phyloP scores from a whole-genome alignment of 2,113 vertebrate species.

The Neogobius melanostomus region DNA sequence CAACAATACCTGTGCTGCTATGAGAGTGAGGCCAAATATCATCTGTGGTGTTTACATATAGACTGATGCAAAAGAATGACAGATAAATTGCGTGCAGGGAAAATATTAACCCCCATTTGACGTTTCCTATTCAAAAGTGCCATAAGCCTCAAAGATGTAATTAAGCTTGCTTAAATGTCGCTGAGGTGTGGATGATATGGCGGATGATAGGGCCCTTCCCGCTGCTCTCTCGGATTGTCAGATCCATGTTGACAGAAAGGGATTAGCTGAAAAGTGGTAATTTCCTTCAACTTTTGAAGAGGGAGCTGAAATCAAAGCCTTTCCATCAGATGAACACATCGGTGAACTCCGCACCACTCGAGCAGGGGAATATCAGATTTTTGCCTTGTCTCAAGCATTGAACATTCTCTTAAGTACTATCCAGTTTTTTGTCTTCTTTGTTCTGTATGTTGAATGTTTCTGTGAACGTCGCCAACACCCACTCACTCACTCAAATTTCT shows the following conservation, averaged over 20 bases:
- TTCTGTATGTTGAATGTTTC: too few relatives aligned
- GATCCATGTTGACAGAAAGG: conserved; percentile 17
- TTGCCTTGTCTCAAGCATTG: too few relatives aligned
- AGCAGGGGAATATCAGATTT: background rate
- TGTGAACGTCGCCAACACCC: too few relatives aligned
- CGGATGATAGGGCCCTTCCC: conserved; percentile 19
- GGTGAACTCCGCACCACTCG: background rate
- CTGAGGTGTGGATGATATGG: conserved; percentile 15
- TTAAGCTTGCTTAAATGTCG: conserved; percentile 9
- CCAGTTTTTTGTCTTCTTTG: too few relatives aligned
- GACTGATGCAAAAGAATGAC: conserved; percentile 18
- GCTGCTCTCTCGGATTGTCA: conserved; percentile 14
- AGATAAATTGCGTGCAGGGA: conserved; percentile 1
- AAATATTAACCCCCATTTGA: conserved; percentile 29
- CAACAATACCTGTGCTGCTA: conserved; percentile 19
- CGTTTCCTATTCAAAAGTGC: conserved; percentile 25
- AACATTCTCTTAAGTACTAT: too few relatives aligned
- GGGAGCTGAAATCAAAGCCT: conserved; percentile 24
- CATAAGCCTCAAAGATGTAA: conserved; percentile 7
- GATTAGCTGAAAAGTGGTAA: conserved; percentile 29
- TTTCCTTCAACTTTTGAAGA: conserved; percentile 29
- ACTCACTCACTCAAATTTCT: too few relatives aligned
- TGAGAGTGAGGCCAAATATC: background rate
- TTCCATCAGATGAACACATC: conserved; percentile 17
- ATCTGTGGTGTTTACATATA: conserved; percentile 18